Evolutionary conservation across 2,113 vertebrate species (phyloP).

Genomic region (Cebidichthys violaceus): DNA sequence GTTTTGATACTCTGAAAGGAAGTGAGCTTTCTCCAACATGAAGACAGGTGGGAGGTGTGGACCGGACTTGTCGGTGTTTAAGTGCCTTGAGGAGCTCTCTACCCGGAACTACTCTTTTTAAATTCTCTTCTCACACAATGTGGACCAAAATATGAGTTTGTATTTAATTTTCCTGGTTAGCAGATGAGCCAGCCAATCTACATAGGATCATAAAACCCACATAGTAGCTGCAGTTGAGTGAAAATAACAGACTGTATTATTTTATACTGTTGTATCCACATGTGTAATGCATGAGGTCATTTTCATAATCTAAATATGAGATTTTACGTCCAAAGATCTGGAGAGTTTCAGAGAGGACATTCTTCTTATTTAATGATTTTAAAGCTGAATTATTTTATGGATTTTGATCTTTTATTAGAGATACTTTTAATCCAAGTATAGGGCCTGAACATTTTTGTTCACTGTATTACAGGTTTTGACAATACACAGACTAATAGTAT

Average conservation of each 20-base stretch:
- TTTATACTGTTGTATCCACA: conserved; percentile 32
- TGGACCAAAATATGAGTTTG: conserved; percentile 14
- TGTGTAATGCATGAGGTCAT: conserved; percentile 2
- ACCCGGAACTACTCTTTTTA: conserved; percentile 10
- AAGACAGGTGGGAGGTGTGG: conserved; percentile 8
- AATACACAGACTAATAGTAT: conserved; percentile 22
- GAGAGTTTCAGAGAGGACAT: conserved; percentile 21
- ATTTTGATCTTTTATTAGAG: conserved; percentile 45
- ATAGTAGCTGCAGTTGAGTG: conserved; percentile 12
- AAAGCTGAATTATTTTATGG: conserved; percentile 47
- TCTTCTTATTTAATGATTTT: conserved; percentile 53
- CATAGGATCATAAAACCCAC: neutral
- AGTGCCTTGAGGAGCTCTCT: conserved; percentile 48
- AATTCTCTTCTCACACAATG: conserved; percentile 14
- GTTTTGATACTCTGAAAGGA: conserved; percentile 27
- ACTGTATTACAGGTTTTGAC: conserved; percentile 27
- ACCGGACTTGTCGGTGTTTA: conserved; percentile 32
- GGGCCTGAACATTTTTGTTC: conserved; percentile 24
- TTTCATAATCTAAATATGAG: conserved; percentile 16
- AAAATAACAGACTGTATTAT: conserved; percentile 28
- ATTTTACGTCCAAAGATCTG: conserved; percentile 22
- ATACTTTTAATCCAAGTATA: conserved; percentile 38
- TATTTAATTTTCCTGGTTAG: conserved; percentile 3
- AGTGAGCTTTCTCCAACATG: conserved; percentile 3
- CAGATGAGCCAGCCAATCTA: conserved; percentile 17